Base-by-base conservation (phyloP, 1,140 invertebrate genomes). In the Branchinecta lynchi region DNA sequence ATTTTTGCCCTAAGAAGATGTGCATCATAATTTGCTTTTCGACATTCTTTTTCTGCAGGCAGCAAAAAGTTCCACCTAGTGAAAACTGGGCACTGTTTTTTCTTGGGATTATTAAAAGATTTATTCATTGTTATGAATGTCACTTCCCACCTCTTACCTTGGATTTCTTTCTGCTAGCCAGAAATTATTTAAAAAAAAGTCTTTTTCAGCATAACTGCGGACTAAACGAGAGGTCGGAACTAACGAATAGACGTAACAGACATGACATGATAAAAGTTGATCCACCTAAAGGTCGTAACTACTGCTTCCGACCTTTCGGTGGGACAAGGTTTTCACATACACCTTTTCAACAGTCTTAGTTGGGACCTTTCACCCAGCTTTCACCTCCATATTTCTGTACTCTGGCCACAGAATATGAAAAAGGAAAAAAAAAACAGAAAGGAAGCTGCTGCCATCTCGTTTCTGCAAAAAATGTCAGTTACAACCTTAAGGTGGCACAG, bases 231-330 rank as follows among this genome's bases (percentile, higher is more conserved):
- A 51, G 46, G 46, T 51, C n/a, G 46, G n/a, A 51, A 51, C 46
- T 51, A 9, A 51, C 46, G 9, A 51, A 51, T 51, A 51, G 46
- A 51, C 46, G 46, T 51, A 51, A 51, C 46, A 9, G 46, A 51
- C 46, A 51, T n/a, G 46, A 51, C n/a, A 9, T n/a, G 46, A 51
- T n/a, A 51, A 51, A 51, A 51, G n/a, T n/a, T 51, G 46, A 51
- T 51, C 46, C 46, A 51, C 46, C 46, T 51, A 51, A 51, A 51
- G 46, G 46, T 51, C 46, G 46, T 51, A 51, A 51, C 46, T 51
- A 51, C 46, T n/a, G n/a, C 46, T 51, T 51, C 46, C 46, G 46
- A 51, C 46, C 46, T 51, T 51, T 51, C 9, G 46, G 46, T 51
- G 46, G 46, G 46, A 51, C 46, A 51, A 51, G 46, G 46, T 51